Conservation (phyloP, 1,140 invertebrate species). For the Lasaia peninsularis region DNA sequence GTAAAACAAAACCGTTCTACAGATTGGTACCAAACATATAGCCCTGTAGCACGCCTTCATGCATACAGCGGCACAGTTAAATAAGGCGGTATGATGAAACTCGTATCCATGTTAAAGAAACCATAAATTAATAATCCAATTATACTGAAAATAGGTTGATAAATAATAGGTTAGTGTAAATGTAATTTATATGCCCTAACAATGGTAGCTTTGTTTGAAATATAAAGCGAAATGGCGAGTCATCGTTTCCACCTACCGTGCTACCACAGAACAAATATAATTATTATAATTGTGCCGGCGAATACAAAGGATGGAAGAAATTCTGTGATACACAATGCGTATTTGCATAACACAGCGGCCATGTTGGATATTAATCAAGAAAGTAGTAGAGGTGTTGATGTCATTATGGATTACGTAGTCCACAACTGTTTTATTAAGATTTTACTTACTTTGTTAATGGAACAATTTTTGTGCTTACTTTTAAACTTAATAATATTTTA, state of each 20-base stretch:
- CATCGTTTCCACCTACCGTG: slow-evolving; percentile 23
- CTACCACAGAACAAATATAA: slow-evolving; percentile 36
- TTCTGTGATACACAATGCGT: slow-evolving; percentile 27
- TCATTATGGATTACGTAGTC: no score
- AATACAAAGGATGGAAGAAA: slow-evolving; percentile 26
- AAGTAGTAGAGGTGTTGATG: neutral
- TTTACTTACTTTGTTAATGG: no score
- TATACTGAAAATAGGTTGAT: slow-evolving; percentile 16
- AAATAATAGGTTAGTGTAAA: slow-evolving; percentile 16
- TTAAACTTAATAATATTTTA: no score
- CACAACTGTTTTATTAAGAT: no score
- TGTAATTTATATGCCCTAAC: slow-evolving; percentile 19
- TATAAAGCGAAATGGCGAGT: slow-evolving; percentile 25
- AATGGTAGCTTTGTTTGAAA: slow-evolving; percentile 15
- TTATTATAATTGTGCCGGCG: slow-evolving; percentile 34
- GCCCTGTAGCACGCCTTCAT: neutral
- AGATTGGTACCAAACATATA: neutral
- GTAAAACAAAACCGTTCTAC: neutral
- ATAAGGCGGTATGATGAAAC: slow-evolving; percentile 1
- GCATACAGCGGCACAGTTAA: neutral
- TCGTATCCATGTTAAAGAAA: slow-evolving; percentile 7
- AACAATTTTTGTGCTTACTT: no score
- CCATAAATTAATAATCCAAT: slow-evolving; percentile 19
- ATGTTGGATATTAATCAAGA: slow-evolving; percentile 12
- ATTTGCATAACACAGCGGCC: slow-evolving; percentile 40